phyloP scores from a whole-genome alignment of 2,113 vertebrate species.

The Vidua macroura region DNA sequence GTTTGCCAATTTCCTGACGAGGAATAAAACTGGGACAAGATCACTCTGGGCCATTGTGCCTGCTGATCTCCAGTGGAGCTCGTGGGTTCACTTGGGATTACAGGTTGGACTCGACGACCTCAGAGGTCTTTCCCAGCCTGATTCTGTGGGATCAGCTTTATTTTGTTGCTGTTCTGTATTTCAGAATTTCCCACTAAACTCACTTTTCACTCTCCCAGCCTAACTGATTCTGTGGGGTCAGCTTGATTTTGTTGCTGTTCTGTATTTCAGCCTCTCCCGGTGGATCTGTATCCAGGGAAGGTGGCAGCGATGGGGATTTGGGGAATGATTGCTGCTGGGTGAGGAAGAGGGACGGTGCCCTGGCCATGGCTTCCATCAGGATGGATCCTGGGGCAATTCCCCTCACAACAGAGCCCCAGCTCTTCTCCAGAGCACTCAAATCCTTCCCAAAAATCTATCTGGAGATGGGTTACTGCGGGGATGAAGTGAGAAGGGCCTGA shows the following conservation, averaged over 20 bases:
- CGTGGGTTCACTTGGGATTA: fast-evolving
- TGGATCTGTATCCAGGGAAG: neutral
- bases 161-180: neutral
- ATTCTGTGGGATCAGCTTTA: neutral
- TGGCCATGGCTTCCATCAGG: neutral
- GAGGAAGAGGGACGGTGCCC: neutral
- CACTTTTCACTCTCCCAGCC: neutral
- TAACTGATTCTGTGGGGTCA: neutral
- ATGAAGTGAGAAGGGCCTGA: neutral
- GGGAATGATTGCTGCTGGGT: neutral
- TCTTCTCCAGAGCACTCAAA: neutral
- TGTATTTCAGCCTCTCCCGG: neutral
- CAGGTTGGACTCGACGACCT: neutral
- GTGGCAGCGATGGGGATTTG: neutral
- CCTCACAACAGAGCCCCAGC: neutral
- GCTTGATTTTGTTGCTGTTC: neutral
- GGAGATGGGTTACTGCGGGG: neutral
- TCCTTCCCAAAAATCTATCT: neutral
- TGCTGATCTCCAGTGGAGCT: neutral
- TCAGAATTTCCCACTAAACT: neutral
- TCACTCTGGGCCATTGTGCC: neutral
- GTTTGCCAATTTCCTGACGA: neutral
- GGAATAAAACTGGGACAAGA: neutral
- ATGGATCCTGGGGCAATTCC: neutral
- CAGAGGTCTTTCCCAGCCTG: neutral